These are phyloP conservation scores for Agriotes lineatus DNA, from an alignment of 2,888 invertebrate species.

Conservation along the genomic window DNA sequence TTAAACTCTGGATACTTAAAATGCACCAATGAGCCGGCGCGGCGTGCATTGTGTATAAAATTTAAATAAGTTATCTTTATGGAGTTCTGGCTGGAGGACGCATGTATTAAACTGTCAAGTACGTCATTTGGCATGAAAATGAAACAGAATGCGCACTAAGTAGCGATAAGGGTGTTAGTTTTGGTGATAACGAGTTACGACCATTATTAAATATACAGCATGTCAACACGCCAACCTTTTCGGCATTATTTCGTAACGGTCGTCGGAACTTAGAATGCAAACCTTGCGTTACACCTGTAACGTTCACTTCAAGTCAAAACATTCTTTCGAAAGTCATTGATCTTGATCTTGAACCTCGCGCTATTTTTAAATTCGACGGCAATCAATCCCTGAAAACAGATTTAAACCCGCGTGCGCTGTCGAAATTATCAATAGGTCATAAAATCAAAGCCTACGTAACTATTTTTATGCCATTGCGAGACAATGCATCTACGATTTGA, in stretches of 20 bases:
- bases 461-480: too few relatives aligned
- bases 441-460: too few relatives aligned
- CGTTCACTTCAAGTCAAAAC: slow-evolving; percentile 9
- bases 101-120: neutral
- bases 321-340: slow-evolving; percentile 18
- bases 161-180: slow-evolving; percentile 26
- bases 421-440: too few relatives aligned
- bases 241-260: neutral
- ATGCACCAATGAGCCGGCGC: too few relatives aligned
- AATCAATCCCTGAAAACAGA: neutral
- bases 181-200: neutral
- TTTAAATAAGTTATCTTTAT: slow-evolving; percentile 16
- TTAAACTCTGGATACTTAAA: neutral
- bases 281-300: slow-evolving; percentile 4
- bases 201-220: neutral
- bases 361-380: too few relatives aligned
- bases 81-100: neutral
- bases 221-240: neutral
- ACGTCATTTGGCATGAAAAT: slow-evolving; percentile 17
- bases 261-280: neutral
- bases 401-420: too few relatives aligned
- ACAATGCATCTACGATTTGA: too few relatives aligned
- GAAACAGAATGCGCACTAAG: slow-evolving; percentile 25
- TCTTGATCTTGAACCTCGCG: slow-evolving; percentile 1
- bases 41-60: neutral